Evolutionary conservation across 2,113 vertebrate species (phyloP).

Genomic region (Callochromis pleurospilus): DNA sequence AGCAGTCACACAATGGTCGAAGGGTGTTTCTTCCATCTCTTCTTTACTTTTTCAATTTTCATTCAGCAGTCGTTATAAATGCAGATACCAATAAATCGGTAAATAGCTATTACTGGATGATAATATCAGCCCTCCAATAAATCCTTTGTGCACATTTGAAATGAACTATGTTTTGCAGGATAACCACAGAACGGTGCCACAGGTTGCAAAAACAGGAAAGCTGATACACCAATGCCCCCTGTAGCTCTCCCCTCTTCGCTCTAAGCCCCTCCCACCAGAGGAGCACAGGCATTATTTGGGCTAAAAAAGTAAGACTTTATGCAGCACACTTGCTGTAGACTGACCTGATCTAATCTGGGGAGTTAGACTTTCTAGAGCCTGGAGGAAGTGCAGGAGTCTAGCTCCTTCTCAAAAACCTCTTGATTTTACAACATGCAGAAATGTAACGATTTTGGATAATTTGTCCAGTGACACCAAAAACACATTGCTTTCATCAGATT

Average conservation of each 20-base stretch:
- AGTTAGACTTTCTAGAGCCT: not conserved
- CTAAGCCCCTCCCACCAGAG: not conserved
- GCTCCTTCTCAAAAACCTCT: not conserved
- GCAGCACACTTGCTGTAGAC: not conserved
- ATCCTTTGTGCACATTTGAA: not conserved
- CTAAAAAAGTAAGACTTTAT: not conserved
- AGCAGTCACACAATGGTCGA: not conserved
- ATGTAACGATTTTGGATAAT: not conserved
- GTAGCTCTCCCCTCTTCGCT: not conserved
- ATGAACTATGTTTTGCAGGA: not conserved
- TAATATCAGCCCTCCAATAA: not conserved
- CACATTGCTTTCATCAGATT: not conserved
- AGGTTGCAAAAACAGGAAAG: not conserved
- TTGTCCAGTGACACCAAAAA: not conserved
- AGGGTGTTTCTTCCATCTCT: not conserved
- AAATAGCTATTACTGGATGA: not conserved
- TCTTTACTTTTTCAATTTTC: not conserved
- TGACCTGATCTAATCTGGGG: not conserved
- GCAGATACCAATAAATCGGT: not conserved
- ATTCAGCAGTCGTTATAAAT: not conserved
- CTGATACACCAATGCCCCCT: not conserved
- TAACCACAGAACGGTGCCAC: not conserved
- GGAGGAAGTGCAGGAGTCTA: not conserved
- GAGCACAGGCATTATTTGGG: not conserved
- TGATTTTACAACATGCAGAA: not conserved